phyloP scores from a whole-genome alignment of 2,888 invertebrate genomes.

The Drosophila suboccidentalis region DNA sequence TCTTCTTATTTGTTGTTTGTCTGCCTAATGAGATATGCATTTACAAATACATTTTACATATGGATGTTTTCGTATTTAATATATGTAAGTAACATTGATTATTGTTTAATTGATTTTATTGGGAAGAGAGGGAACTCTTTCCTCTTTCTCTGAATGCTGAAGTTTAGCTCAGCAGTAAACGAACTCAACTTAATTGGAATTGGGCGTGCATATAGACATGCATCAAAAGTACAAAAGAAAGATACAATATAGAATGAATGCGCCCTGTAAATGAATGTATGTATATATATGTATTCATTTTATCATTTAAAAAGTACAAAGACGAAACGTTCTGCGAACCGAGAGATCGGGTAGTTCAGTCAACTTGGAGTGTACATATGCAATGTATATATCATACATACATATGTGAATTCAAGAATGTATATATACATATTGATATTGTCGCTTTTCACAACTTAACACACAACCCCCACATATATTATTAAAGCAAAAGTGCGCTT shows the following conservation, averaged over 20 bases:
- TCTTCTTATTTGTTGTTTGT: slow-evolving; percentile 56
- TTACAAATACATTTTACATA: background rate
- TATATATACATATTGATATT: slow-evolving; percentile 23
- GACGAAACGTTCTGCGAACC: slow-evolving; percentile 17
- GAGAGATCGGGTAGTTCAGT: slow-evolving; percentile 41
- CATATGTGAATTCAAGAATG: slow-evolving; percentile 6
- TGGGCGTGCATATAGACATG: slow-evolving; percentile 2
- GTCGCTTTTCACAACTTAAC: slow-evolving; percentile 16
- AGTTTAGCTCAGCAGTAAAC: slow-evolving; percentile 40
- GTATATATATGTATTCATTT: slow-evolving; percentile 9
- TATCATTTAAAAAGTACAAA: slow-evolving; percentile 45
- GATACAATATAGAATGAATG: slow-evolving; percentile 8
- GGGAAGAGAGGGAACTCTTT: background rate
- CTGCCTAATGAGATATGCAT: slow-evolving; percentile 41
- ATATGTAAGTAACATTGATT: slow-evolving; percentile 13
- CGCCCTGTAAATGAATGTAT: slow-evolving; percentile 2
- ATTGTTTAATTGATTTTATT: slow-evolving; percentile 32
- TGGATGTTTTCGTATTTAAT: background rate
- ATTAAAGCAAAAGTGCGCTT: slow-evolving; percentile 38
- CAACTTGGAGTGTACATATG: slow-evolving; percentile 32
- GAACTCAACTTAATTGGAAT: slow-evolving; percentile 49
- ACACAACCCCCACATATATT: slow-evolving; percentile 26
- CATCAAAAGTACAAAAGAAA: slow-evolving; percentile 21
- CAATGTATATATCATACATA: slow-evolving; percentile 6
- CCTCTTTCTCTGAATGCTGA: background rate